Percentiles rank a stretch among this genome's conserved stretches.
phyloP scores from a whole-genome alignment of 2,113 vertebrate genomes.

The Phaetusa simplex region DNA sequence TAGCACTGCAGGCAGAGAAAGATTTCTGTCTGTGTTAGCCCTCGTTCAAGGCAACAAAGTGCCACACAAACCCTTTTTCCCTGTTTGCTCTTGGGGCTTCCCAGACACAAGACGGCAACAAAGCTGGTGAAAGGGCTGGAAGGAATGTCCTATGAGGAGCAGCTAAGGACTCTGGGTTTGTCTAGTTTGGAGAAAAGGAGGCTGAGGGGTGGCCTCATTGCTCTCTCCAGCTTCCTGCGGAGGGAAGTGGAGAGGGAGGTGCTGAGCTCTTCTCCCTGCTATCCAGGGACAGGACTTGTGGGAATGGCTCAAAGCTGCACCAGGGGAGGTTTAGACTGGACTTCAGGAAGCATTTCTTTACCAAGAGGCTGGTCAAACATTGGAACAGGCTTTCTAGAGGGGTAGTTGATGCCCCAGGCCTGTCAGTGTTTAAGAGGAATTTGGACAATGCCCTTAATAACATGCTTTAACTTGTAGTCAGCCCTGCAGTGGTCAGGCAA shows the following conservation, averaged over 20 bases:
- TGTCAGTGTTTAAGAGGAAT: background rate
- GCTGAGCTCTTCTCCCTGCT: background rate
- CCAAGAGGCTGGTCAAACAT: background rate
- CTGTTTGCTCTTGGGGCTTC: background rate
- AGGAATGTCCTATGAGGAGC: background rate
- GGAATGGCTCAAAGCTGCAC: background rate
- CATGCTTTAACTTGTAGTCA: background rate
- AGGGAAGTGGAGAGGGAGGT: background rate
- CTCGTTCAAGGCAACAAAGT: background rate
- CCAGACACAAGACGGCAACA: background rate
- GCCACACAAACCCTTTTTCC: background rate
- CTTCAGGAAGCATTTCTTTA: background rate
- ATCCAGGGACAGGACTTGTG: fast-evolving
- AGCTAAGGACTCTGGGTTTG: background rate
- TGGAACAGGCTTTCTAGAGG: background rate
- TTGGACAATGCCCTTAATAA: background rate
- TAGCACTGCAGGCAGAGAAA: background rate
- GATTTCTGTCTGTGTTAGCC: background rate
- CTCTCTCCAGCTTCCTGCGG: background rate
- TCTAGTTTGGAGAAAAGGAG: background rate
- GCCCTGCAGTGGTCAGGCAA: background rate
- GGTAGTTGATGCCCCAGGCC: background rate
- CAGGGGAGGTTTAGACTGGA: background rate
- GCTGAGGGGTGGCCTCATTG: background rate
- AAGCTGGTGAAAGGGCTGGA: background rate